Base-by-base conservation (phyloP, 1,140 invertebrate species). In the Cyclina sinensis region DNA sequence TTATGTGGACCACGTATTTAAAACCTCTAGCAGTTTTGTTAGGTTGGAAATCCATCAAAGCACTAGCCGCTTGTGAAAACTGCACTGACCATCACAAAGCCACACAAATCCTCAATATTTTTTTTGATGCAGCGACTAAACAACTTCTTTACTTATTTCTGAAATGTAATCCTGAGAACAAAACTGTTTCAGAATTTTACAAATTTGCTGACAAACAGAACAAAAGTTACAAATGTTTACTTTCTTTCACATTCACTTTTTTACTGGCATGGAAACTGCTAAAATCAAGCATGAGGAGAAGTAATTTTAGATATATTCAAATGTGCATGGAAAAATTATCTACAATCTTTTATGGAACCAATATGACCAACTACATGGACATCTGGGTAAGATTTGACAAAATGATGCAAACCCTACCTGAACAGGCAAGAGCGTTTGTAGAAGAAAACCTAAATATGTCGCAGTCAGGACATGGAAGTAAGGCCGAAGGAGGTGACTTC, bases 381-480 rank as follows among this genome's bases (percentile, higher is more conserved):
- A 4, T 62, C 1, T 62, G 57, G 57, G 24, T 62, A 4, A 62
- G 57, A 27, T 62, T 27, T 27, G 57, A 62, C 1, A 62, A 62
- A 7, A 27, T 3, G 5, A 9, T 62, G 57, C 4, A 27, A 27
- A 24, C 24, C 24, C n/a, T 24, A 3, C 57, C 57, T 7, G 18
- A 18, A 24, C n/a, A 62, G 21, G 24, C 27, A 27, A 24, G 27
- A 62, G 1, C 3, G 5, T 62, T 62, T 24, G n/a, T 62, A 7
- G 14, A 62, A 62, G 3, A 62, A 62, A 62, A 62, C 24, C 18
- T 62, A 62, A 27, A 24, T 27, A 27, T 62, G 24, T 62, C 57
- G n/a, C 57, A 62, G 57, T 62, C 57, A 11, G 57, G 57, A 62
- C 57, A 62, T 62, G 7, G n/a, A 27, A 62, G 57, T 27, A 62